These are phyloP conservation scores for Python bivittatus DNA, from an alignment of 2,113 vertebrate species.

Conservation along the genomic window DNA sequence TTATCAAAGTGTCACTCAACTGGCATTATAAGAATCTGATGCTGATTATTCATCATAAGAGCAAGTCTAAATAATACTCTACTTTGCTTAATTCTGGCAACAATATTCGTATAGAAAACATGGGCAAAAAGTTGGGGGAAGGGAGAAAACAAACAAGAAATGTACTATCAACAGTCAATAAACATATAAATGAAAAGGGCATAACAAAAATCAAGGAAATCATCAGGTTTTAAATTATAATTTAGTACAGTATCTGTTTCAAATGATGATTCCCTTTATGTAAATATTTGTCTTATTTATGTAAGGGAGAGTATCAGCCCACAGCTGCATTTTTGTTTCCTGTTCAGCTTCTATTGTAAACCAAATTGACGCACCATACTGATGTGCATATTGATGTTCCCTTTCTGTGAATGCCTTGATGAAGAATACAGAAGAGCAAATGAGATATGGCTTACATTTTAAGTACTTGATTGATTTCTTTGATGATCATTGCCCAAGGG, in stretches of 20 bases:
- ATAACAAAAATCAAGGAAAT: slow-evolving; percentile 30
- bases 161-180: slow-evolving; percentile 9
- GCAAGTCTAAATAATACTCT: slow-evolving; percentile 27
- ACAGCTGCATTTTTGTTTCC: slow-evolving; percentile 30
- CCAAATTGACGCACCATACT: not conserved
- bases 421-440: not conserved
- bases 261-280: slow-evolving; percentile 15
- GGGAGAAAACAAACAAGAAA: slow-evolving; percentile 6
- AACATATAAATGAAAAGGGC: slow-evolving; percentile 19
- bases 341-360: slow-evolving; percentile 16
- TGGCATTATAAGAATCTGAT: slow-evolving; percentile 23
- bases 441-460: slow-evolving; percentile 2
- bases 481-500: not conserved
- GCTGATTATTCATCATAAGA: slow-evolving; percentile 21
- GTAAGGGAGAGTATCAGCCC: not conserved
- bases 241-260: not conserved
- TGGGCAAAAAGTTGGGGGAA: not conserved
- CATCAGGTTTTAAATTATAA: not conserved
- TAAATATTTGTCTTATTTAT: slow-evolving; percentile 37
- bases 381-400: slow-evolving; percentile 2
- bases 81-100: slow-evolving; percentile 6
- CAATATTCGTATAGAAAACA: slow-evolving; percentile 17
- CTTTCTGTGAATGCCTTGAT: slow-evolving; percentile 14
- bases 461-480: not conserved
- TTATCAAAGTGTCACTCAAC: slow-evolving; percentile 27